phyloP scores from a whole-genome alignment of 2,113 vertebrate species.

The Verasper variegatus region DNA sequence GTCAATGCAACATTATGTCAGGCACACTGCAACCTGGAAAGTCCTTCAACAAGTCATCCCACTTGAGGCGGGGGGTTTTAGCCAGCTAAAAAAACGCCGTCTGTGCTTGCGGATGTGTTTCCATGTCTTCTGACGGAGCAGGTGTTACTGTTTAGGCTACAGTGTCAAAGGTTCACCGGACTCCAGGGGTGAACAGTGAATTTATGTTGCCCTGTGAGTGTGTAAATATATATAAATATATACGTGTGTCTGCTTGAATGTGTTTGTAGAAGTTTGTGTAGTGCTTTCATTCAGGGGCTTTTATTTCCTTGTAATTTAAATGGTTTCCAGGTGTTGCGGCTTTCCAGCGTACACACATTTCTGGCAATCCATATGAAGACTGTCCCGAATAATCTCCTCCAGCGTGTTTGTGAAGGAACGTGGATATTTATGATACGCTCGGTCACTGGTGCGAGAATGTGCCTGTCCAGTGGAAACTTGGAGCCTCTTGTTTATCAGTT shows the following conservation, averaged over 20 bases:
- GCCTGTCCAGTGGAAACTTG: slow-evolving; percentile 27
- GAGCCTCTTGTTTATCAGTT: slow-evolving; percentile 32
- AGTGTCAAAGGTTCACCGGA: slow-evolving; percentile 11
- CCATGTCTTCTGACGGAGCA: slow-evolving; percentile 34
- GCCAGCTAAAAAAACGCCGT: slow-evolving; percentile 12
- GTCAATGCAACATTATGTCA: slow-evolving; percentile 64
- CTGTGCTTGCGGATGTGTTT: slow-evolving; percentile 28
- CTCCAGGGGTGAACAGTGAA: background rate
- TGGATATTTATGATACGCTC: slow-evolving; percentile 22
- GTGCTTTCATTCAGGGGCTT: slow-evolving; percentile 20
- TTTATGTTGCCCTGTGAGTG: background rate
- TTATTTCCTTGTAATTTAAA: slow-evolving; percentile 21
- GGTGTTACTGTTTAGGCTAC: slow-evolving; percentile 37
- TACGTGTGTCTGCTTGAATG: slow-evolving; percentile 8
- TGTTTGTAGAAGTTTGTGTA: slow-evolving; percentile 26
- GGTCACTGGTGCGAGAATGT: slow-evolving; percentile 10
- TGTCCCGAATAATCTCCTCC: slow-evolving; percentile 15
- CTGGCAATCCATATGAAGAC: slow-evolving; percentile 9
- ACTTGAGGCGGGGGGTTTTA: slow-evolving; percentile 51
- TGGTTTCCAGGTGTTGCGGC: slow-evolving; percentile 37
- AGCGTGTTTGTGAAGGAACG: slow-evolving; percentile 2
- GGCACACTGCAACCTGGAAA: slow-evolving; percentile 55
- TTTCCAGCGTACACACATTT: slow-evolving; percentile 42
- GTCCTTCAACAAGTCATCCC: slow-evolving; percentile 49
- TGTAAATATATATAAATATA: background rate